Percentiles rank a stretch among this genome's conserved stretches.
Conservation (phyloP, 2,888 invertebrate genomes). For the Calameuta filiformis region DNA sequence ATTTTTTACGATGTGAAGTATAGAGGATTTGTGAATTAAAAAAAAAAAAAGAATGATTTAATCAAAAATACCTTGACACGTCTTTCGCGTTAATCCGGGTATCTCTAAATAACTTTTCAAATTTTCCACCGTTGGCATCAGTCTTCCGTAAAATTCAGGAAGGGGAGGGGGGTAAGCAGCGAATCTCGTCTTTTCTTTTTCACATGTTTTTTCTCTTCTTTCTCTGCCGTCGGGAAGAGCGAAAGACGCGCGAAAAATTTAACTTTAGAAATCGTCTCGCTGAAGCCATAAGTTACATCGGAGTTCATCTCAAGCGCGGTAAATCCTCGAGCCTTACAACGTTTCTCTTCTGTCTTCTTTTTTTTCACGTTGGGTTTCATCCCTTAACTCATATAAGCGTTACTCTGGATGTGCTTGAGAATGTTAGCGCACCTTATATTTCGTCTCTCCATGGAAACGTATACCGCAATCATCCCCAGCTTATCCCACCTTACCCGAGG, state of each 20-base stretch:
- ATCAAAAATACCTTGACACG: not conserved
- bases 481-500: too few relatives aligned
- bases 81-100: not conserved
- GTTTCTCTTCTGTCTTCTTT: slow-evolving; percentile 1
- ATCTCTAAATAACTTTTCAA: not conserved
- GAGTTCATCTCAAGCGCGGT: slow-evolving; percentile 20
- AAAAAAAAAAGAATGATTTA: not conserved
- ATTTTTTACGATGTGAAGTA: not conserved
- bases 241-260: not conserved
- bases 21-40: not conserved
- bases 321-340: slow-evolving; percentile 26
- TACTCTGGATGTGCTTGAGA: slow-evolving; percentile 6
- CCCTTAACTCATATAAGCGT: slow-evolving; percentile 11
- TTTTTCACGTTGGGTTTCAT: slow-evolving; percentile 1
- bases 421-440: slow-evolving; percentile 12
- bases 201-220: not conserved
- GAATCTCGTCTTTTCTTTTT: not conserved
- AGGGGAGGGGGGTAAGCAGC: not conserved
- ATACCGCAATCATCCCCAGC: slow-evolving; percentile 1
- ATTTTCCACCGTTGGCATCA: not conserved
- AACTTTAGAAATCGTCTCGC: slow-evolving; percentile 1
- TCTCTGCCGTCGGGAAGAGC: not conserved
- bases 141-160: not conserved
- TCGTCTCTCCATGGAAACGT: not conserved
- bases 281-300: slow-evolving; percentile 26